These are phyloP conservation scores for Mythimna loreyi DNA, from an alignment of 2,888 invertebrate genomes.

Conservation along the genomic window DNA sequence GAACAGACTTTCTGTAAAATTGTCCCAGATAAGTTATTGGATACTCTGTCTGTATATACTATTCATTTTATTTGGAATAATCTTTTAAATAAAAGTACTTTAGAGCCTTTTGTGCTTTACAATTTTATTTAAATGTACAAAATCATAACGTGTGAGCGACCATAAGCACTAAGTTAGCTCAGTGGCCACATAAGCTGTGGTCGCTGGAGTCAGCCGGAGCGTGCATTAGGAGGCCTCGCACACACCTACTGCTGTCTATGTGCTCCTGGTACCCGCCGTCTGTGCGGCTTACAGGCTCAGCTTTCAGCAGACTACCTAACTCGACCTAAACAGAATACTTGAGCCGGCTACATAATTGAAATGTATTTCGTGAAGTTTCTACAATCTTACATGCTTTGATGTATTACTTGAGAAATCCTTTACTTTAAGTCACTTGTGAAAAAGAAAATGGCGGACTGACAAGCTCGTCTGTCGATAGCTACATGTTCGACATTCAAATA, in stretches of 20 bases:
- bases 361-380: conserved; percentile 32
- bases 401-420: background rate
- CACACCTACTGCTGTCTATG: conserved; percentile 37
- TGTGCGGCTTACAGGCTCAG: conserved; percentile 27
- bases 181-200: conserved; percentile 24
- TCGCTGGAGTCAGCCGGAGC: conserved; percentile 37
- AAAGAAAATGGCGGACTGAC: conserved; percentile 14
- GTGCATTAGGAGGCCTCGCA: conserved; percentile 31
- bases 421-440: background rate
- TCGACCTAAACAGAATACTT: conserved; percentile 57
- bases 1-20: conserved; percentile 5
- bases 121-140: background rate
- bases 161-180: conserved; percentile 15
- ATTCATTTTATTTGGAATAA: too few relatives aligned
- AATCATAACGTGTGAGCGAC: conserved; percentile 1
- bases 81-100: background rate
- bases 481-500: conserved; percentile 2
- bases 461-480: background rate
- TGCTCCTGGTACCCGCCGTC: conserved; percentile 35
- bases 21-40: background rate
- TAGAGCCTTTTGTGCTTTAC: background rate
- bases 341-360: conserved; percentile 54
- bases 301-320: conserved; percentile 44
- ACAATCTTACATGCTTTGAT: conserved; percentile 9
- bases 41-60: background rate